Conservation (phyloP, 30 jellyfish, hydroid and myxozoan genomes). For the Euphysa ruthae region DNA sequence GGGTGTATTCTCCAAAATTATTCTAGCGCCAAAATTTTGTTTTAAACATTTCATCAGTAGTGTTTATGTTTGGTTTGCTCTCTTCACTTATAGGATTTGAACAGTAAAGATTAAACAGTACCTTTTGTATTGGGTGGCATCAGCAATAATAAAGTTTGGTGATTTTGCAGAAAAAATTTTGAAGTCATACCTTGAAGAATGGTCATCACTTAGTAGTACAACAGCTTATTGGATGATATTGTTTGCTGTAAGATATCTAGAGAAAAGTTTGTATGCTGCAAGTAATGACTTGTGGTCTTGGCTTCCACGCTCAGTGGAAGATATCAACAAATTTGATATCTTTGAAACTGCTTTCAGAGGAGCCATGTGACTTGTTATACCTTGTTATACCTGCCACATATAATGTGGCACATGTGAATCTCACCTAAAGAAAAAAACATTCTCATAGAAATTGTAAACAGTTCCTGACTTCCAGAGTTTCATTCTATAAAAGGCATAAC, state of each 20-base stretch:
- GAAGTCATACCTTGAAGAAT: background rate
- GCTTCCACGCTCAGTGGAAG: background rate
- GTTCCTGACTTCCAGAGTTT: no score
- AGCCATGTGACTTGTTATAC: background rate
- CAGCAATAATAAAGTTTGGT: no score
- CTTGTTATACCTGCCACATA: background rate
- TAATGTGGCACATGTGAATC: background rate
- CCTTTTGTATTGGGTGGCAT: no score
- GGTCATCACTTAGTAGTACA: background rate
- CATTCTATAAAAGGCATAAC: no score
- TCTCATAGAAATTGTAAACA: no score
- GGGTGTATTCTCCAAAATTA: no score
- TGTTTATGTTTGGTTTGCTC: no score
- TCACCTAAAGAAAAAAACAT: background rate
- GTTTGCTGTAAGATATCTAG: background rate
- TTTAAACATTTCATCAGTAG: no score
- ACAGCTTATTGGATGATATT: background rate
- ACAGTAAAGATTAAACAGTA: no score
- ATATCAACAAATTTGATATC: background rate
- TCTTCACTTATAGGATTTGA: no score
- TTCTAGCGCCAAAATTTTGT: no score
- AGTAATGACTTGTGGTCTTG: background rate
- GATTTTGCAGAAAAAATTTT: no score
- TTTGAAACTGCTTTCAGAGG: background rate
- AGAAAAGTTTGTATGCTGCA: slow-evolving; percentile 3